Evolutionary conservation across 2,113 vertebrate genomes (phyloP).

Genomic region (Nansenia antarctica): DNA sequence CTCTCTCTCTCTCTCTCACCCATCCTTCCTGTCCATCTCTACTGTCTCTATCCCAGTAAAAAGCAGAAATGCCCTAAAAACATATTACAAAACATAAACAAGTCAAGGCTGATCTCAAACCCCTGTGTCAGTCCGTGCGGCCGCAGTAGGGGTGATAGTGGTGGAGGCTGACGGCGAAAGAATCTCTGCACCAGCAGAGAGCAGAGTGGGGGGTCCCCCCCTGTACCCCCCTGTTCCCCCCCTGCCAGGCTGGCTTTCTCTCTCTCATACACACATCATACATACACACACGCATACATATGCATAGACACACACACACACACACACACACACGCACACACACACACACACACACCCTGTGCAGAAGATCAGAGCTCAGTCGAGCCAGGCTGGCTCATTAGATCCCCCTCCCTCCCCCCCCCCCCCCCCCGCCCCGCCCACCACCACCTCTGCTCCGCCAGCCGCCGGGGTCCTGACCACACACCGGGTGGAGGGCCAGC

Average conservation of each 20-base stretch:
- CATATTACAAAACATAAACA: not conserved
- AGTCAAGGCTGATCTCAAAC: conserved; percentile 16
- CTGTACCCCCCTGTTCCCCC: conserved; percentile 18
- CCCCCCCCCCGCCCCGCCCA: conserved; percentile 6
- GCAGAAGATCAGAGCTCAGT: conserved; percentile 50
- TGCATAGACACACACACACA: conserved; percentile 12
- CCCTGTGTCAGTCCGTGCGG: conserved; percentile 25
- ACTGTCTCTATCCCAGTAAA: too few species aligned
- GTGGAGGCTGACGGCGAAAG: conserved; percentile 47
- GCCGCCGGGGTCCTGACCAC: conserved; percentile 57
- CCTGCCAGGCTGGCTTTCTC: conserved; percentile 38
- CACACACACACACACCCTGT: conserved; percentile 10
- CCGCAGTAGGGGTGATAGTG: conserved; percentile 15
- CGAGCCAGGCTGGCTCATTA: conserved; percentile 63
- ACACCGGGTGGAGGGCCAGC: conserved; percentile 58
- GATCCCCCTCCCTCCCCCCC: conserved; percentile 30
- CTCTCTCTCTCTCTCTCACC: too few species aligned
- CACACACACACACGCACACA: conserved; percentile 12
- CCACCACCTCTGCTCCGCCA: conserved; percentile 16
- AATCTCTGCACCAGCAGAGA: conserved; percentile 37
- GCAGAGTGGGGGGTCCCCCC: conserved; percentile 33
- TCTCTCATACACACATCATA: conserved; percentile 10
- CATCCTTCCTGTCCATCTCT: too few species aligned
- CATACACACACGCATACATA: conserved; percentile 13
- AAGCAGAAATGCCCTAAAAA: too few species aligned